phyloP scores from a whole-genome alignment of 2,113 vertebrate species.

The Seriola quinqueradiata region DNA sequence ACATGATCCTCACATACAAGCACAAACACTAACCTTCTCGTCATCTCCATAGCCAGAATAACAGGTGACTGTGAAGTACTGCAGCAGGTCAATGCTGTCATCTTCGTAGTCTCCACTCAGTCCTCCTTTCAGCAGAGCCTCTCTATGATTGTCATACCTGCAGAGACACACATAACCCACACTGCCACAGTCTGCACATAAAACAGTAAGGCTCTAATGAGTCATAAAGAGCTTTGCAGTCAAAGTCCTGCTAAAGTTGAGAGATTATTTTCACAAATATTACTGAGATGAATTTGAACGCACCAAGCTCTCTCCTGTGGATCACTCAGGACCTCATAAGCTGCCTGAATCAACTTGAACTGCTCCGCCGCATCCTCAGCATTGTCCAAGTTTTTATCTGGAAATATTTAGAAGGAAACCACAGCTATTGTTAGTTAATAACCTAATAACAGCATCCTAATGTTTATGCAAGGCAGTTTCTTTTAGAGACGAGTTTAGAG shows the following conservation, averaged over 20 bases:
- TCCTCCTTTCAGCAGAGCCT: constrained; percentile 93
- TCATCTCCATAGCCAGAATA: constrained; percentile 95
- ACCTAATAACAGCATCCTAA: not conserved
- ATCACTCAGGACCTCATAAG: constrained; percentile 96
- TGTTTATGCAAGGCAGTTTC: too few species aligned
- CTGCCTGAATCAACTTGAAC: constrained; percentile 97
- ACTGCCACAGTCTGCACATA: not conserved
- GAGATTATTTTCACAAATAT: not conserved
- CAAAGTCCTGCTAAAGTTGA: not conserved
- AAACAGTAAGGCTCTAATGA: not conserved
- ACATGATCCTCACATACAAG: not conserved
- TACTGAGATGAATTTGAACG: constrained; percentile 4
- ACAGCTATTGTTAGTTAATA: not conserved
- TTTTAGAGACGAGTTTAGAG: too few species aligned
- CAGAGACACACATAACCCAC: not conserved
- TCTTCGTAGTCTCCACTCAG: constrained; percentile 92
- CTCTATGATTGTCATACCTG: constrained; percentile 98
- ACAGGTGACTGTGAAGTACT: constrained; percentile 94
- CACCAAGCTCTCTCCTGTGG: constrained; percentile 97
- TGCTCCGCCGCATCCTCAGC: constrained; percentile 92
- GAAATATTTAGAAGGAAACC: constrained; percentile 21
- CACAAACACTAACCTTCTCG: constrained; percentile 85
- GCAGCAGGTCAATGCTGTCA: constrained; percentile 93
- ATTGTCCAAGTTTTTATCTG: constrained; percentile 97
- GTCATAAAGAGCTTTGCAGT: not conserved